phyloP scores from a whole-genome alignment of 2,113 vertebrate species.

The Hydrolagus affinis region DNA sequence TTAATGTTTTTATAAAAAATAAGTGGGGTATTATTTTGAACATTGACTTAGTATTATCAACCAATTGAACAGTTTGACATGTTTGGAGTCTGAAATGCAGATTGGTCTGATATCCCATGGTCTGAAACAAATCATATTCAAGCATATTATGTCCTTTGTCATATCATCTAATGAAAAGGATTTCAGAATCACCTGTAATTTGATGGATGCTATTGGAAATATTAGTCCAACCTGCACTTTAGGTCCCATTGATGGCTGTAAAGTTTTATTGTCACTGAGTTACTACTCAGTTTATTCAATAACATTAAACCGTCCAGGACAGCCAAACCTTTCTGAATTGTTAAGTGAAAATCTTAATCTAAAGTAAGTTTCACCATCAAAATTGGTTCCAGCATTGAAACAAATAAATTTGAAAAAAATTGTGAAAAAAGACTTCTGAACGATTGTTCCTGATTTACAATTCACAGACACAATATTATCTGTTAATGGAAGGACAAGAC shows the following conservation, averaged over 20 bases:
- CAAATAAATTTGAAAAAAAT: neutral
- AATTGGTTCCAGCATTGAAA: neutral
- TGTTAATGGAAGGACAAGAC: neutral
- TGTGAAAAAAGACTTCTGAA: neutral
- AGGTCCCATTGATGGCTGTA: neutral
- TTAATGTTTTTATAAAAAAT: constrained; percentile 9
- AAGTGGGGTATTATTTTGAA: constrained; percentile 18
- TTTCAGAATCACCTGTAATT: too few species aligned
- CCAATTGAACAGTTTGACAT: constrained; percentile 3
- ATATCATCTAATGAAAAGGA: too few species aligned
- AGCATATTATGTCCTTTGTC: too few species aligned
- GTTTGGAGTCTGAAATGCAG: too few species aligned
- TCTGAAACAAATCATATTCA: too few species aligned
- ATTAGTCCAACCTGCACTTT: too few species aligned
- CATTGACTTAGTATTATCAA: constrained; percentile 10
- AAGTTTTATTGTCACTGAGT: neutral
- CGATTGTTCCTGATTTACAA: constrained; percentile 9
- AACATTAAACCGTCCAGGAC: neutral
- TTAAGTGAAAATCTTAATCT: neutral
- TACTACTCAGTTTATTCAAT: neutral
- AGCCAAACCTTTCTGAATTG: neutral
- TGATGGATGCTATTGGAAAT: too few species aligned
- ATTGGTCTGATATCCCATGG: too few species aligned
- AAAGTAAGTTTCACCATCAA: constrained; percentile 7
- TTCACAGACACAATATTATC: neutral